phyloP scores from a whole-genome alignment of 2,797 vertebrate genomes.

The Octomys mimax region DNA sequence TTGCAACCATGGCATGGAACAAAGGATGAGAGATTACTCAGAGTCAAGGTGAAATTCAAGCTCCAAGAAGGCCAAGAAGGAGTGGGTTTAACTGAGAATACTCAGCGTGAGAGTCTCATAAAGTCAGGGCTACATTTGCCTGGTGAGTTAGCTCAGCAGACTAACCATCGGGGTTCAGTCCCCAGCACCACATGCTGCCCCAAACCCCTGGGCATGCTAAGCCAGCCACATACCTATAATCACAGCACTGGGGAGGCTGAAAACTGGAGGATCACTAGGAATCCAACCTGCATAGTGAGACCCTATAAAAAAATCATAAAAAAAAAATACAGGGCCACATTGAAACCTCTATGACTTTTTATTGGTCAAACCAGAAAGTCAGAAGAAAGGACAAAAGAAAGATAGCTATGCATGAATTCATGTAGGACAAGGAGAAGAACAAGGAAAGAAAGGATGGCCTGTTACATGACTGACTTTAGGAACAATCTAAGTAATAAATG shows the following conservation, averaged over 20 bases:
- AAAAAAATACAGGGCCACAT: not conserved
- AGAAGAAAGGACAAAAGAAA: not conserved
- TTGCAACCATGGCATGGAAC: not conserved
- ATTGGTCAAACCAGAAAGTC: not conserved
- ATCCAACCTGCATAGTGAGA: too few species aligned
- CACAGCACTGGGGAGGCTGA: too few species aligned
- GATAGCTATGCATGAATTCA: not conserved
- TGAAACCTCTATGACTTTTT: not conserved
- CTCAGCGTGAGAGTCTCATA: not conserved
- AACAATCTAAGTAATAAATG: not conserved
- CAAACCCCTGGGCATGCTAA: too few species aligned
- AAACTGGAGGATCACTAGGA: too few species aligned
- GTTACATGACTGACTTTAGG: not conserved
- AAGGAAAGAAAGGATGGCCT: not conserved
- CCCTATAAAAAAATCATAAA: too few species aligned
- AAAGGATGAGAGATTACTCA: not conserved
- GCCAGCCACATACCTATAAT: too few species aligned
- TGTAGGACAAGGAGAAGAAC: not conserved
- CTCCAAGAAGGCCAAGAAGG: not conserved
- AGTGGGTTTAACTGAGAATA: not conserved
- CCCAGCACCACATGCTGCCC: too few species aligned
- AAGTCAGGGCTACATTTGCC: not conserved
- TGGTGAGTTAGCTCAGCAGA: too few species aligned
- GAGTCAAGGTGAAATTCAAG: not conserved
- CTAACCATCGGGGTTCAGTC: too few species aligned